These are phyloP conservation scores for Bombus huntii DNA, from an alignment of 1,140 invertebrate genomes.

Conservation along the genomic window DNA sequence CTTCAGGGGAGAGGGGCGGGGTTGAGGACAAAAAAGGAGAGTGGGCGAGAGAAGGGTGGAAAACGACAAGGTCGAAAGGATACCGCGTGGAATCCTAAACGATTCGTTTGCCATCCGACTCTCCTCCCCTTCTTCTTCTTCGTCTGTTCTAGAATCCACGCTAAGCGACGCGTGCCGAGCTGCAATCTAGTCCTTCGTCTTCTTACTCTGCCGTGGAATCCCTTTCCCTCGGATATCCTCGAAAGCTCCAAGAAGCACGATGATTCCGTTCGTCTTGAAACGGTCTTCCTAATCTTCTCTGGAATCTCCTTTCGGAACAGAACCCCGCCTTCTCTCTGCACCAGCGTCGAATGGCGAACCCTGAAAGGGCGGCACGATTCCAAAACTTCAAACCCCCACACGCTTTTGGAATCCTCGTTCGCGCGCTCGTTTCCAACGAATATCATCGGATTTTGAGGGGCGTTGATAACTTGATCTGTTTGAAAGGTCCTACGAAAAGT, in stretches of 20 bases:
- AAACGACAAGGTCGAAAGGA: slow-evolving; percentile 41
- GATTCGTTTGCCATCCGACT: slow-evolving; percentile 63
- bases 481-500: not conserved
- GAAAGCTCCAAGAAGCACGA: slow-evolving; percentile 60
- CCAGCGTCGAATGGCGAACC: slow-evolving; percentile 6
- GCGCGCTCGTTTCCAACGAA: not conserved
- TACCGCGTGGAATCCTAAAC: slow-evolving; percentile 60
- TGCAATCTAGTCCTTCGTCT: slow-evolving; percentile 62
- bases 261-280: slow-evolving; percentile 65
- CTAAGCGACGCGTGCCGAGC: slow-evolving; percentile 69
- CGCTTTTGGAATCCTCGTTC: not conserved
- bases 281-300: slow-evolving; percentile 66
- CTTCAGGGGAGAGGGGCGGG: too few species aligned
- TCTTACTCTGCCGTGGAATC: slow-evolving; percentile 51
- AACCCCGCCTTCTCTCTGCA: not conserved
- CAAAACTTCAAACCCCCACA: slow-evolving; percentile 9
- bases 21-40: not conserved
- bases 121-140: not conserved
- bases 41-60: slow-evolving; percentile 11
- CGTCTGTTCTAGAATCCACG: slow-evolving; percentile 57
- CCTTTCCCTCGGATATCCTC: slow-evolving; percentile 55
- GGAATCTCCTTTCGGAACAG: slow-evolving; percentile 62
- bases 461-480: not conserved
- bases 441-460: not conserved
- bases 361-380: slow-evolving; percentile 16